Evolutionary conservation across 2,797 vertebrate genomes (phyloP), one percentile per base, ranked within the genome.

Genomic region (Microctenopoma steveboyesi): DNA sequence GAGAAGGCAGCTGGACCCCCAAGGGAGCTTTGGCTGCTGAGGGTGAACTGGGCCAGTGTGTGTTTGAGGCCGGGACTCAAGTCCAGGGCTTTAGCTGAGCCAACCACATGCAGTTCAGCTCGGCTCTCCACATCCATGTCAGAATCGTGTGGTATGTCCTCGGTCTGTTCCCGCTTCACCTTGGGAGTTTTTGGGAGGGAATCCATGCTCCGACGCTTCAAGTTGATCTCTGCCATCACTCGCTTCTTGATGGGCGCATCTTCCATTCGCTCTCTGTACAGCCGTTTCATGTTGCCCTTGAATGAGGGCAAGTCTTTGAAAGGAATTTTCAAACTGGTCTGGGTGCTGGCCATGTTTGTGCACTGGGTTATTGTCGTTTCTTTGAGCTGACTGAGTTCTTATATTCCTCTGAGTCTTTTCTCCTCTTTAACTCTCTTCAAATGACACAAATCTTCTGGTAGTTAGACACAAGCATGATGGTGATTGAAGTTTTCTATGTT

Each of bases 1-100:
- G 98, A 99, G 89, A 99, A 99, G 9, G 98, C 97, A 45, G 98
- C 98, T 0, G 98, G 98, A 57, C 98, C 98, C 65, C 98, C 98
- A 14, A 99, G 89, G 0, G 98, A 99, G 84, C 96, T 98, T 94
- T 98, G 97, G 88, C 98, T 99, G 93, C 98, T 99, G 28, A 99
- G 92, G 55, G 97, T 97, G 90, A 99, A 99, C 89, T 99, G 97
- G 74, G 97, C 97, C 90, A 99, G 87, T 0, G 98, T 99, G 90
- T 98, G 97, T 82, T 99, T 99, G 83, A 99, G 94, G 74, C 96
- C 98, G 5, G 98, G 97, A 87, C 97, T 99, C 86, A 99, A 92
- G 90, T 95, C 95, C 85, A 98, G 92, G 83, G 96, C 95, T 88
- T 97, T 96, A 61, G 92, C 90, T 35, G 92, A 87, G 1, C 94